Base-by-base conservation (phyloP, 1,140 invertebrate species). In the Dryas iulia region DNA sequence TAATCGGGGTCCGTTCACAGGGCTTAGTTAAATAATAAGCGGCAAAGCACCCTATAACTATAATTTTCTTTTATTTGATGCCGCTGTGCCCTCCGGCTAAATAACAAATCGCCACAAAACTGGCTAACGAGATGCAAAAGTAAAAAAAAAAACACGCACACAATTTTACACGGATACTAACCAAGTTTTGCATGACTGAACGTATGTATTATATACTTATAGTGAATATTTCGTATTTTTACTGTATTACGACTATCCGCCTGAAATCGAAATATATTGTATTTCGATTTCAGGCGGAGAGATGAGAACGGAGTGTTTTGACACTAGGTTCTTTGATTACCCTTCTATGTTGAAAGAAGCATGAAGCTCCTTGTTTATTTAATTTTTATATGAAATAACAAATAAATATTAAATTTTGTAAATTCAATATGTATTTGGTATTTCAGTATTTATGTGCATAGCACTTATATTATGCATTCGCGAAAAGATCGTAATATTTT, bases 11-110 rank as follows among this genome's bases (percentile, higher is more conserved):
- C 72, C 73, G 77, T 83, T 84, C 83, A 84, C 80, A 80, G 81
- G 79, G 72, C 73, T 84, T 89, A 89, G 89, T 89, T 91, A 91
- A 89, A 89, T 91, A 91, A 91, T 87, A 87, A 91, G 86, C 83
- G 87, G 83, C 79, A 74, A 70, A 71, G 81, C 73, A 83, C 81
- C 84, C 82, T 90, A 79, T 88, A 89, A 88, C 83, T 89, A 88
- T 86, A 87, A 87, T 89, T 82, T 86, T 76, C 75, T 86, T 88
- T 89, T 87, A 85, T 89, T 89, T 84, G 84, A 79, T 85, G 87
- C 79, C 79, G 81, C 76, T 59, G 54, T 71, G 76, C 80, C 88
- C 77, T 73, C 77, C 68, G 83, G 81, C 81, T 71, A 76, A 76
- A 73, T 71, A 73, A 73, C 84, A 77, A 87, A 84, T 85, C 84